Evolutionary conservation across 2,888 invertebrate genomes (phyloP), one percentile per base, ranked within the genome.

Genomic region (Andrena fulva): DNA sequence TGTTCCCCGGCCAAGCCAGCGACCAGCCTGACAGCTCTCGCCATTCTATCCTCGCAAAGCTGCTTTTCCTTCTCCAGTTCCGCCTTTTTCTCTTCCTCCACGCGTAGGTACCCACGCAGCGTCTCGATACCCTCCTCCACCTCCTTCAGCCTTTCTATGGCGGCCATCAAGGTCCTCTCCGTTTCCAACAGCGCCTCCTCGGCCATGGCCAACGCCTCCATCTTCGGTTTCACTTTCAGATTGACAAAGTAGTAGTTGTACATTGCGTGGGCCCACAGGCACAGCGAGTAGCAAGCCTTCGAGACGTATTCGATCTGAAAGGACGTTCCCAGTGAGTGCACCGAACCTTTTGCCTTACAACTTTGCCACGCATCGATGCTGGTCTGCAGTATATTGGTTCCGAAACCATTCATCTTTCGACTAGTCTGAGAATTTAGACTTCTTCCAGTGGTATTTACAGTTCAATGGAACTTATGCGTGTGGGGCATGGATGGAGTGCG

Each of bases 221-320:
- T 98, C 94, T 99, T 99, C 0, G 99, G 99, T 0, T 97, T 97
- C 0, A 98, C 98, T 6, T 95, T 95, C 87, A 96, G 95, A 90
- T 98, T 98, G 0, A 98, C 98, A 92, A 97, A 97, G 92, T 98
- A 98, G 94, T 97, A 99, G 92, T 98, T 96, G 94, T 97, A 99
- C 96, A 99, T 98, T 0, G 99, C 99, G 89, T 97, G 97, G 42
- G 98, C 96, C 98, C 98, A 98, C 95, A 97, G 96, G 90, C 98
- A 98, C 1, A 98, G 94, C 0, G 97, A 97, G 84, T 96, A 96
- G 91, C 97, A 97, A 0, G 97, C 97, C 93, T 97, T 97, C 0
- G 97, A 97, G 12, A 97, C 96, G 96, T 96, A 91, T 4, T 89
- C 88, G 71, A 89, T 80, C 90, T 90, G 69, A 29, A 60, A 73